Evolutionary conservation across 2,888 invertebrate species (phyloP).

Genomic region (Machimus rusticus): DNA sequence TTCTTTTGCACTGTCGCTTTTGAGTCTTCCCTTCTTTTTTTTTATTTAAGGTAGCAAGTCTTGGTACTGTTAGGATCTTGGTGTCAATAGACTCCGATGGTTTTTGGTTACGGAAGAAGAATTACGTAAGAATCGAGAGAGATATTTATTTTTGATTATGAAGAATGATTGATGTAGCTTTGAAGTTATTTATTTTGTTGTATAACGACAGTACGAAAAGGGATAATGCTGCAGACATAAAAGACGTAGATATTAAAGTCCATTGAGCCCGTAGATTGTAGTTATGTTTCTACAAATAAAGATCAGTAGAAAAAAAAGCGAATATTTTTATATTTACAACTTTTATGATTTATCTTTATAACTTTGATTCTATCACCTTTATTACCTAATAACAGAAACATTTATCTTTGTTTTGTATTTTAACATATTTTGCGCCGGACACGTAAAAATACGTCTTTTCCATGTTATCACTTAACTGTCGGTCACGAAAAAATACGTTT

Average conservation of each 20-base stretch:
- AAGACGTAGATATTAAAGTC: not conserved
- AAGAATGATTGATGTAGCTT: not conserved
- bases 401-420: not conserved
- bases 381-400: no score
- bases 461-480: no score
- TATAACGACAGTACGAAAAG: not conserved
- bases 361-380: no score
- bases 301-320: not conserved
- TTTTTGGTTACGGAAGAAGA: not conserved
- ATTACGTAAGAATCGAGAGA: not conserved
- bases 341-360: no score
- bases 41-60: not conserved
- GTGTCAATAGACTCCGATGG: not conserved
- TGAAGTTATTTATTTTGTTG: not conserved
- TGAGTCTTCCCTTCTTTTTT: not conserved
- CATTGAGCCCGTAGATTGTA: not conserved
- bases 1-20: not conserved
- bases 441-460: no score
- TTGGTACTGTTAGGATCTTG: not conserved
- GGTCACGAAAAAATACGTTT: no score
- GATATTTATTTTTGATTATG: not conserved
- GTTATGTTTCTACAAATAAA: not conserved
- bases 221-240: not conserved
- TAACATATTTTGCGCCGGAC: no score
- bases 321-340: not conserved